Evolutionary conservation across 2,113 vertebrate species (phyloP), one percentile per base, ranked within the genome.

Genomic region (Paratilapia polleni): DNA sequence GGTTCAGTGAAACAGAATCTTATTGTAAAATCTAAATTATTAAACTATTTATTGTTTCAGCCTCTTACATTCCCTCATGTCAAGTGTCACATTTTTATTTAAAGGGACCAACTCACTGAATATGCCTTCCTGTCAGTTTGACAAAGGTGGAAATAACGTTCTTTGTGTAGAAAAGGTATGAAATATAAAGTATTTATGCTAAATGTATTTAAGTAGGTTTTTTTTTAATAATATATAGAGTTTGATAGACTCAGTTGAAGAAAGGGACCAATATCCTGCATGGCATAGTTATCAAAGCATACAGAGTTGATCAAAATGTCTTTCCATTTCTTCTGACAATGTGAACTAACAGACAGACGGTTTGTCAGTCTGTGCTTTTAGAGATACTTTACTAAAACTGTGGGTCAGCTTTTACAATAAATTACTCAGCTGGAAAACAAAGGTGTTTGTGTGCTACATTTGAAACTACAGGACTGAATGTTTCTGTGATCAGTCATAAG

Each of bases 121-220:
- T 31, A 24, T 11, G 43, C 57, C 20, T 78, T 77, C 5, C 10
- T 82, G 43, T 74, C 64, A 80, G 28, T 34, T 26, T 74, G 47
- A 57, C 78, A 12, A 61, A 57, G 19, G 52, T 73, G 28, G 34
- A 52, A 81, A 64, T 60, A 58, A 63, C 57, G 57, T 52, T 2
- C n/a, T 64, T n/a, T 3, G 28, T 58, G 24, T 70, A 19, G 77
- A 82, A 85, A 43, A 66, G 26, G 13, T 85, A 36, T 81, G 68
- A 87, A 81, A 63, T 89, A 66, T 64, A n/a, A 80, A 66, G 58
- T 93, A 87, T 90, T 93, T 89, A 88, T 90, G 52, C 4, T 22
- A 59, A 73, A 79, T 86, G 19, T 92, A 90, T 92, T 88, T 89
- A 86, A 83, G n/a, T 77, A 8, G 31, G 13, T 63, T 11, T 56